phyloP scores from a whole-genome alignment of 2,113 vertebrate species.

The Cettia cetti region DNA sequence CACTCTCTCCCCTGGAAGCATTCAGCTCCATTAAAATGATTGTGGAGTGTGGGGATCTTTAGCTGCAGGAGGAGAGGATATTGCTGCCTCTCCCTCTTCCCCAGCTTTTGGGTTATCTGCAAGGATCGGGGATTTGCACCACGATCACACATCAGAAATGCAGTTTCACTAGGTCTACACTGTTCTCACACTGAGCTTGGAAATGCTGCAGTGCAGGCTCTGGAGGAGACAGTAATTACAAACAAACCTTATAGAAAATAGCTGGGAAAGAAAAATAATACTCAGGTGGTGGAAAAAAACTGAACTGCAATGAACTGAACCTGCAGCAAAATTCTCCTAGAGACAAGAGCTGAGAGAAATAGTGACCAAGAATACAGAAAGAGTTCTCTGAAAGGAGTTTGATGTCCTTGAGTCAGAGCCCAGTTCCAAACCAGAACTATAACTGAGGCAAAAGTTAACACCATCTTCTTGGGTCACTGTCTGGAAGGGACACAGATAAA shows the following conservation, averaged over 20 bases:
- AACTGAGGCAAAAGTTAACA: not conserved
- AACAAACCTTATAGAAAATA: not conserved
- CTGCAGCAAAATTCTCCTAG: not conserved
- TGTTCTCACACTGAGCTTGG: not conserved
- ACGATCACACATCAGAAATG: not conserved
- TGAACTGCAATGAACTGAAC: not conserved
- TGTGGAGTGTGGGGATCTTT: not conserved
- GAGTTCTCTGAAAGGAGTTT: not conserved
- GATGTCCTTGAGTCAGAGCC: not conserved
- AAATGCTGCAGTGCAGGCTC: conserved; percentile 57
- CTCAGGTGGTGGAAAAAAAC: not conserved
- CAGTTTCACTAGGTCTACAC: not conserved
- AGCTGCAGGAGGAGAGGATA: not conserved
- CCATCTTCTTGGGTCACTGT: not conserved
- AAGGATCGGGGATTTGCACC: conserved; percentile 3
- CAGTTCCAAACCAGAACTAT: not conserved
- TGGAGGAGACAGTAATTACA: not conserved
- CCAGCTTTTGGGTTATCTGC: not conserved
- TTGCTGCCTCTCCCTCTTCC: not conserved
- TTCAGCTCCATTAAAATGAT: not conserved
- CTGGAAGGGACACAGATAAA: not conserved
- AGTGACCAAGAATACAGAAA: not conserved
- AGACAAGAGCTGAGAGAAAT: not conserved
- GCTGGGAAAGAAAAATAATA: not conserved
- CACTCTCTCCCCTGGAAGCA: not conserved